phyloP scores from a whole-genome alignment of 92 coral and sea anemone species.

The Bergia puertoricense region DNA sequence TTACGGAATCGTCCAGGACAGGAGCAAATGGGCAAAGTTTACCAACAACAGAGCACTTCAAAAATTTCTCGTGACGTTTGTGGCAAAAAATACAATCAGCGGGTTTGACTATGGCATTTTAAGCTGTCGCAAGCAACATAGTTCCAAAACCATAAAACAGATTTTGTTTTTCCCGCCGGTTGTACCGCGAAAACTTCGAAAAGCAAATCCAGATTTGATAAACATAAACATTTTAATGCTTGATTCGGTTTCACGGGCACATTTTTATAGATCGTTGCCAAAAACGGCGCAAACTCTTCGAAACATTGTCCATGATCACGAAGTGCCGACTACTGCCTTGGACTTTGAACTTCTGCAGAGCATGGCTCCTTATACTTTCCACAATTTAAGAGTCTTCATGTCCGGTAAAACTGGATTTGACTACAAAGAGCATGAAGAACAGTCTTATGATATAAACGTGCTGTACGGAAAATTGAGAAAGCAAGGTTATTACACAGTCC shows the following conservation, averaged over 20 bases:
- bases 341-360: constrained; percentile 87
- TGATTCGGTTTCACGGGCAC: constrained; percentile 85
- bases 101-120: constrained; percentile 79
- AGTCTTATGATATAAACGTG: constrained; percentile 63
- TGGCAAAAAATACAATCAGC: constrained; percentile 53
- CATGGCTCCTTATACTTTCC: constrained; percentile 86
- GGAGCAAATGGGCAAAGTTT: constrained; percentile 41
- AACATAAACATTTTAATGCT: constrained; percentile 72
- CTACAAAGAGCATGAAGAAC: constrained; percentile 69
- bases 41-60: constrained; percentile 53
- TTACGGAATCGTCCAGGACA: constrained; percentile 67
- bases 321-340: constrained; percentile 66
- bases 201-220: constrained; percentile 43
- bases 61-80: constrained; percentile 51
- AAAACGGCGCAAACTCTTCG: constrained; percentile 66
- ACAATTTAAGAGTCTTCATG: constrained; percentile 83
- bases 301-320: constrained; percentile 60
- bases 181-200: constrained; percentile 40
- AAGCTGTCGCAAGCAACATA: constrained; percentile 55
- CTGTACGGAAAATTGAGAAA: constrained; percentile 66
- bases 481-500: constrained; percentile 79
- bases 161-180: constrained; percentile 73
- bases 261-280: constrained; percentile 86
- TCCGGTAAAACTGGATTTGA: constrained; percentile 76
- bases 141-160: constrained; percentile 57